Base-by-base conservation (phyloP, 2,113 vertebrate genomes). In the Nettapus auritus region DNA sequence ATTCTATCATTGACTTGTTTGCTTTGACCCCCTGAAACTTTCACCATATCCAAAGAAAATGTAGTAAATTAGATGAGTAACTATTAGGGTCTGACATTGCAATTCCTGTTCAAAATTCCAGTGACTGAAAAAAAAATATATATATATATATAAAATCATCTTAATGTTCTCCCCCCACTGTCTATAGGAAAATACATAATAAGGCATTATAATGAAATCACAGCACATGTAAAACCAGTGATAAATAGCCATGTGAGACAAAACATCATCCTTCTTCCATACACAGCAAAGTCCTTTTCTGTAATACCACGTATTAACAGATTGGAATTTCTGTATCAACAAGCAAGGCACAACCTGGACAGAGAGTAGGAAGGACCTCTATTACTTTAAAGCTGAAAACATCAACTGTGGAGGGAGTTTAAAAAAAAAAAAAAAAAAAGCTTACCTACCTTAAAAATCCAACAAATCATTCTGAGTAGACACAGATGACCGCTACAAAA, bases 311-410 rank as follows among this genome's bases (percentile, higher is more conserved):
- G 38, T 64, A 10, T 57, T 56, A n/a, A 46, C 38, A 80, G 28
- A 23, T 33, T 26, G 29, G 36, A 88, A 88, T 74, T 87, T 62
- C 71, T 80, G 2, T 29, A 63, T 3, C 36, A 18, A 73, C 59
- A 67, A 74, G n/a, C 13, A 21, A 52, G 28, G 20, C 36, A 89
- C 28, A 77, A 80, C 70, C 21, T 59, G 68, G 59, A 77, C n/a
- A 38, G 44, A 73, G 21, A 38, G 60, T 71, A 94, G 26, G 16
- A 55, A 9, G 79, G 62, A 79, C 25, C 40, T 64, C 28, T 25
- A 36, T 69, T 92, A 66, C 40, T 91, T 86, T 78, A 96, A 67
- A 23, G 55, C n/a, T 80, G 40, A 82, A 91, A 80, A 77, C 28
- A 42, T 46, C 55, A 89, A 80, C 56, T 31, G 8, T 33, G 22